Evolutionary conservation across 2,113 vertebrate species (phyloP).

Genomic region (Cyprinodon variegatus): DNA sequence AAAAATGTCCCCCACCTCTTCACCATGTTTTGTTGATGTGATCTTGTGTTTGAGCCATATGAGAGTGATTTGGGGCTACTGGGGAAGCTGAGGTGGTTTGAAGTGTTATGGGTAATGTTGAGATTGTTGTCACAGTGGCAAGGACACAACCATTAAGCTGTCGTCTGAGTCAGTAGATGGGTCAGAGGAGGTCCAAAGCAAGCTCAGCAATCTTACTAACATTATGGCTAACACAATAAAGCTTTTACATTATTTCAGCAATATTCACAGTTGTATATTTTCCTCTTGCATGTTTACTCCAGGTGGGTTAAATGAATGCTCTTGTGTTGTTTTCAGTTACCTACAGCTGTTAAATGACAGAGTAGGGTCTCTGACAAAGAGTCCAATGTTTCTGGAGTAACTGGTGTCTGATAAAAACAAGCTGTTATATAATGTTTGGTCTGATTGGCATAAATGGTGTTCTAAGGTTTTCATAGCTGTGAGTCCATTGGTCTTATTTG

Average conservation of each 20-base stretch:
- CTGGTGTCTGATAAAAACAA: conserved; percentile 66
- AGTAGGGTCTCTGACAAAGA: conserved; percentile 59
- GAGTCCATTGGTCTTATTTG: conserved; percentile 10
- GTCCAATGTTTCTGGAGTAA: conserved; percentile 60
- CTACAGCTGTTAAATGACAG: conserved; percentile 49
- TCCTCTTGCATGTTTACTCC: neutral
- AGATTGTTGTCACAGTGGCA: conserved; percentile 78
- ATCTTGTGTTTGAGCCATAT: conserved; percentile 67
- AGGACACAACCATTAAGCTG: conserved; percentile 75
- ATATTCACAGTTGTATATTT: conserved; percentile 5
- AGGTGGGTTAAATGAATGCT: conserved; percentile 30
- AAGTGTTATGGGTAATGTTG: conserved; percentile 69
- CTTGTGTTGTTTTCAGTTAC: conserved; percentile 42
- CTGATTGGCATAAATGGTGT: neutral
- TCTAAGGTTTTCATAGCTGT: conserved; percentile 23
- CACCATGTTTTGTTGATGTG: neutral
- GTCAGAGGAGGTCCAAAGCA: conserved; percentile 51
- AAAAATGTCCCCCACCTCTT: conserved; percentile 15
- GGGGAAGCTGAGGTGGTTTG: conserved; percentile 59
- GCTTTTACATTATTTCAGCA: conserved; percentile 10
- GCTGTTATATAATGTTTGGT: conserved; percentile 49
- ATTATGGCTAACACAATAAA: conserved; percentile 20
- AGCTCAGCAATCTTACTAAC: conserved; percentile 37
- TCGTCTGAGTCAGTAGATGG: conserved; percentile 71
- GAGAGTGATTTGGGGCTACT: conserved; percentile 74